phyloP scores from a whole-genome alignment of 2,113 vertebrate genomes.

The Corydoras maculifer region DNA sequence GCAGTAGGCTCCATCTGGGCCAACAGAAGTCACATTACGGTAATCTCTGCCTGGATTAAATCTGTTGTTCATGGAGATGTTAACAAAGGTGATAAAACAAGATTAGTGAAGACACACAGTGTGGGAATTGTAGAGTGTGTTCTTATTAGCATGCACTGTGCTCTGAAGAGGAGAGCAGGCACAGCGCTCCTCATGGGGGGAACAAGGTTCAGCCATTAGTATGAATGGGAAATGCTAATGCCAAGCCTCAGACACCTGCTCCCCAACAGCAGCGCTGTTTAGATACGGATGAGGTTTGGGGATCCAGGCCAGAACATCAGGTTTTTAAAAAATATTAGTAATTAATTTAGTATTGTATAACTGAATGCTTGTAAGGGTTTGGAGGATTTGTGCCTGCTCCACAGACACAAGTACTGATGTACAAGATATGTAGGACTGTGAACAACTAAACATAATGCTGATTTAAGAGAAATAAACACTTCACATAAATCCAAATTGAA shows the following conservation, averaged over 20 bases:
- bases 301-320: constrained; percentile 48
- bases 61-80: constrained; percentile 76
- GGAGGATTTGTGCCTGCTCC: too few species aligned
- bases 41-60: constrained; percentile 71
- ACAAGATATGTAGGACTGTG: too few species aligned
- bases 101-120: constrained; percentile 67
- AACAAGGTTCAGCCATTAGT: constrained; percentile 67
- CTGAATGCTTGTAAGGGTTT: too few species aligned
- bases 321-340: too few species aligned
- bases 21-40: constrained; percentile 62
- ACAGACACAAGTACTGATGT: too few species aligned
- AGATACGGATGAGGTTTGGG: constrained; percentile 50
- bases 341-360: too few species aligned
- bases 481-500: background rate
- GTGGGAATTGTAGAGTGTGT: constrained; percentile 57
- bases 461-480: too few species aligned
- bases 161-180: constrained; percentile 50
- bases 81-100: constrained; percentile 71
- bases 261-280: constrained; percentile 45
- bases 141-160: constrained; percentile 64
- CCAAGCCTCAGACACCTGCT: constrained; percentile 58
- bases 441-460: too few species aligned
- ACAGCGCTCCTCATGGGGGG: constrained; percentile 54
- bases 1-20: constrained; percentile 46
- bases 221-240: constrained; percentile 66